Base-by-base conservation (phyloP, 2,113 vertebrate species). In the Alethe castanea region DNA sequence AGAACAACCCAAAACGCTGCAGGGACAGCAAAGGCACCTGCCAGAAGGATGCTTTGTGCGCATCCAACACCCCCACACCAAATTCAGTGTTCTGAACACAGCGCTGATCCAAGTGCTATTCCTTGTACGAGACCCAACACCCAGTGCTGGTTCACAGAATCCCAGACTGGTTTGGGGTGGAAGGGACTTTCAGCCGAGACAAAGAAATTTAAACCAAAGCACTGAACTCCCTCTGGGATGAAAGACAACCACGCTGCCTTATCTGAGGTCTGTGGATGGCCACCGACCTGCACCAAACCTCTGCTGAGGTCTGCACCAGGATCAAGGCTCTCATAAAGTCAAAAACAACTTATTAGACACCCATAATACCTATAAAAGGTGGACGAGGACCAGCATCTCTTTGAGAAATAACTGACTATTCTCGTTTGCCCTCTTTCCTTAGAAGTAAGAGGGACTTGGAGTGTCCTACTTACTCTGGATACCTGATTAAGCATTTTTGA, bases 401-500 rank as follows among this genome's bases (percentile, higher is more conserved):
- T 14, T 9, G 14, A 91, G 65, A 48, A 94, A 54, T 29, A 84
- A 71, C 47, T 15, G 19, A 48, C 57, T 1, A 8, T 53, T 90
- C 79, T 69, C 7, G 0, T 61, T 72, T 22, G 62, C n/a, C 62
- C 66, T 88, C 88, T 40, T 81, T 64, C 72, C 84, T 92, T 53
- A 53, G 64, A 79, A 76, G 84, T 78, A 85, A 67, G 40, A 78
- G 64, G 33, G 74, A 61, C 62, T 65, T 19, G 48, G 67, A 57
- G 71, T 82, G 94, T 69, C 96, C 96, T 93, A 94, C 96, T 96
- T 94, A 65, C 45, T 59, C 35, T 2, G 9, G 44, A 67, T 50
- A 96, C 96, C 95, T 92, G 95, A 96, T 94, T 90, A 96, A 95
- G 94, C 96, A 69, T 65, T 96, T 96, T 3, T 72, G 54, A 94